phyloP scores from a whole-genome alignment of 2,888 invertebrate species.

The Liposcelis brunnea region DNA sequence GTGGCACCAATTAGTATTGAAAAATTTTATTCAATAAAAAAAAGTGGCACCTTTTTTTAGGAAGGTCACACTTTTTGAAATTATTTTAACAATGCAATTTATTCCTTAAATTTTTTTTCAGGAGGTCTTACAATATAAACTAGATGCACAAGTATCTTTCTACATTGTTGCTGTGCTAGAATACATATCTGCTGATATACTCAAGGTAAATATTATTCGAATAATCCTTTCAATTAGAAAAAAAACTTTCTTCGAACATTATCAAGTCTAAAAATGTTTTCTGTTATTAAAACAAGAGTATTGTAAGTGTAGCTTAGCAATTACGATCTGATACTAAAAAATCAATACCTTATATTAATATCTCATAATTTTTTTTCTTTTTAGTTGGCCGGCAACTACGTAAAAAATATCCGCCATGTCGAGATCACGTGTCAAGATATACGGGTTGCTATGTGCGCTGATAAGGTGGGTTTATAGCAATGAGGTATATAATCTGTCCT shows the following conservation, averaged over 20 bases:
- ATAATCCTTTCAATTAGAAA: slow-evolving; percentile 2
- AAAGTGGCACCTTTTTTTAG: too few species aligned
- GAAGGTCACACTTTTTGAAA: too few species aligned
- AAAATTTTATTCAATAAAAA: too few species aligned
- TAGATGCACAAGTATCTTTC: slow-evolving; percentile 70
- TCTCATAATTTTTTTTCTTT: slow-evolving; percentile 20
- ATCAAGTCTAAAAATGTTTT: slow-evolving; percentile 3
- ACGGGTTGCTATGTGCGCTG: slow-evolving; percentile 94
- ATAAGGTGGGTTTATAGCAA: slow-evolving; percentile 48
- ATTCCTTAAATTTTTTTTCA: slow-evolving; percentile 25
- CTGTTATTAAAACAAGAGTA: slow-evolving; percentile 7
- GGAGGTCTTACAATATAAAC: slow-evolving; percentile 75
- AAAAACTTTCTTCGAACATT: not conserved
- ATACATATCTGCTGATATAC: slow-evolving; percentile 86
- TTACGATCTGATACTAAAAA: too few species aligned
- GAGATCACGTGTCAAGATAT: slow-evolving; percentile 89
- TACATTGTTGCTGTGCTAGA: slow-evolving; percentile 88
- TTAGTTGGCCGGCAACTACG: slow-evolving; percentile 86
- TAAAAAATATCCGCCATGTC: slow-evolving; percentile 84
- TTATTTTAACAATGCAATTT: slow-evolving; percentile 7
- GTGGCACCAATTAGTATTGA: too few species aligned
- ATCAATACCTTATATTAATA: too few species aligned
- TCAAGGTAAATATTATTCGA: slow-evolving; percentile 41
- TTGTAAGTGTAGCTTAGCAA: too few species aligned
- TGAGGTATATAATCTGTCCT: not conserved